Evolutionary conservation across 2,113 vertebrate species (phyloP).

Genomic region (Plecotus auritus): DNA sequence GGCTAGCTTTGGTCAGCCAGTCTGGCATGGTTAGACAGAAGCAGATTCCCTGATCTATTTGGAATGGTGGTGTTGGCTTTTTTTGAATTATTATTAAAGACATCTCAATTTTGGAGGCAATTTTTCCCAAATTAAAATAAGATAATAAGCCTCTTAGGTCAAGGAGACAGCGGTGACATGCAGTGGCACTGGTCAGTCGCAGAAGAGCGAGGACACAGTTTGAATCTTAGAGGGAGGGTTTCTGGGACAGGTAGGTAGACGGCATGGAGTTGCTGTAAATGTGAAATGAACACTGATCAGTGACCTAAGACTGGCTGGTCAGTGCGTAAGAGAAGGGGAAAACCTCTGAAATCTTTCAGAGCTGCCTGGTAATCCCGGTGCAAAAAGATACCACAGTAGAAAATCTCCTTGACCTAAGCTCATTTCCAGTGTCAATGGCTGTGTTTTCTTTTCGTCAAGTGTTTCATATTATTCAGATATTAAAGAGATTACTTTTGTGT

Average conservation of each 20-base stretch:
- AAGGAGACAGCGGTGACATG: not conserved
- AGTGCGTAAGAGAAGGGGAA: not conserved
- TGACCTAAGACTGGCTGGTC: not conserved
- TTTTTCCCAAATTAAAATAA: constrained; percentile 35
- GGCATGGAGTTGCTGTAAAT: not conserved
- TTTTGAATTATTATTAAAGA: not conserved
- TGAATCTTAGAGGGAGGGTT: not conserved
- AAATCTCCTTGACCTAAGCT: not conserved
- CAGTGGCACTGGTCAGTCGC: not conserved
- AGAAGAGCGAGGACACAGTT: not conserved
- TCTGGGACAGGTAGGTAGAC: not conserved
- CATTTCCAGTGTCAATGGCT: not conserved
- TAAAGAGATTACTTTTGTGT: not conserved
- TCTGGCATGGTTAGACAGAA: not conserved
- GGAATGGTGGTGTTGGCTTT: not conserved
- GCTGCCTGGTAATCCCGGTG: not conserved
- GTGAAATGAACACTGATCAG: not conserved
- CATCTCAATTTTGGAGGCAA: not conserved
- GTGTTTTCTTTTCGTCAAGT: not conserved
- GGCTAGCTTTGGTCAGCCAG: not conserved
- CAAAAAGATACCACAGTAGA: not conserved
- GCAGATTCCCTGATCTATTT: not conserved
- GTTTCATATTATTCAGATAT: not conserved
- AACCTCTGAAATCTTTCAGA: not conserved
- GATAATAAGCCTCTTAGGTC: not conserved